Percentiles rank a stretch among this genome's conserved stretches.
These are phyloP conservation scores for Linurgus olivaceus DNA, from an alignment of 2,797 vertebrate genomes.

Conservation along the genomic window DNA sequence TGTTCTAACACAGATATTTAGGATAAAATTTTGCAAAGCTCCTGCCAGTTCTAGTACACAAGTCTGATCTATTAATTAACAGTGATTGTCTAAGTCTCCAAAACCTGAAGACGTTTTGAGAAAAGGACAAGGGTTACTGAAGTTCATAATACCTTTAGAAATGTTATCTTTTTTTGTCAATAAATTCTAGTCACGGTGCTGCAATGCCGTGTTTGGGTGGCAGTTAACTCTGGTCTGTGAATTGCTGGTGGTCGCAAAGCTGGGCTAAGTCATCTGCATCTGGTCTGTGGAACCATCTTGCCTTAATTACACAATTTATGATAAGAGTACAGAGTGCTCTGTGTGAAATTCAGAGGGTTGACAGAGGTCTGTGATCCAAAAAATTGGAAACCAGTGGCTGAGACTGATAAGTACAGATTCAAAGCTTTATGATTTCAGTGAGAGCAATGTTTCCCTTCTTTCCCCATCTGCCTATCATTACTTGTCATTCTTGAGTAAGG, in stretches of 20 bases:
- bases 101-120: not conserved
- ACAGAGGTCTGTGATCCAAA: slow-evolving; percentile 67
- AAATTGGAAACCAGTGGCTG: slow-evolving; percentile 59
- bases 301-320: slow-evolving; percentile 62
- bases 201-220: not conserved
- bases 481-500: slow-evolving; percentile 40
- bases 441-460: slow-evolving; percentile 43
- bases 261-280: slow-evolving; percentile 38
- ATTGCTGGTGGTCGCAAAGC: slow-evolving; percentile 46
- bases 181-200: not conserved
- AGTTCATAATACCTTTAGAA: not conserved
- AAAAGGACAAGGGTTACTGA: not conserved
- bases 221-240: not conserved
- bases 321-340: slow-evolving; percentile 52
- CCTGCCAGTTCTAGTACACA: not conserved
- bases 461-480: slow-evolving; percentile 60
- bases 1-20: not conserved
- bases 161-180: not conserved
- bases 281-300: slow-evolving; percentile 58
- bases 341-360: slow-evolving; percentile 55
- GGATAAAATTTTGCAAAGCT: not conserved
- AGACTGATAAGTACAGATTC: slow-evolving; percentile 50
- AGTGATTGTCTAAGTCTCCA: not conserved
- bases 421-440: slow-evolving; percentile 39
- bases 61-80: not conserved